Evolutionary conservation across 2,113 vertebrate species (phyloP).

Genomic region (Sander vitreus): DNA sequence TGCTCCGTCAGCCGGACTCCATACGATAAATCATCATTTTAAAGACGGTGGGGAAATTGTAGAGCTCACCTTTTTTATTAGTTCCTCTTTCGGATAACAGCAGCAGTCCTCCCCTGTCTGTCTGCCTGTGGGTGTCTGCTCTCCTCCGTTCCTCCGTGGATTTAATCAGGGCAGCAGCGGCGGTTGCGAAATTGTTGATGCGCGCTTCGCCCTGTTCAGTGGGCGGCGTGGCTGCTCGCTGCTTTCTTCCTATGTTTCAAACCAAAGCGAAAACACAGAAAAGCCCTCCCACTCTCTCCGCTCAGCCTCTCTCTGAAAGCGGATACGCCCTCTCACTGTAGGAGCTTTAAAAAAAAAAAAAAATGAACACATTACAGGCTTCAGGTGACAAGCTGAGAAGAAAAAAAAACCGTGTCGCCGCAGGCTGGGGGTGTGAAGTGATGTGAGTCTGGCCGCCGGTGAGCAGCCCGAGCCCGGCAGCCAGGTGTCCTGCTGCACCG

Average conservation of each 20-base stretch:
- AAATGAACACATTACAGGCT: not conserved
- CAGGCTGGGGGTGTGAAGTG: not conserved
- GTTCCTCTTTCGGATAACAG: conserved; percentile 3
- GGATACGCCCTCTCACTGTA: conserved; percentile 46
- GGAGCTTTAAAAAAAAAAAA: not conserved
- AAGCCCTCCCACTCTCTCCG: conserved; percentile 56
- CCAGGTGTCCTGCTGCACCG: conserved; percentile 43
- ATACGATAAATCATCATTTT: not conserved
- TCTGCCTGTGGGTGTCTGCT: not conserved
- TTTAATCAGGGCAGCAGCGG: conserved; percentile 20
- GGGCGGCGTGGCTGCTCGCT: conserved; percentile 53
- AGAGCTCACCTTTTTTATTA: conserved; percentile 48
- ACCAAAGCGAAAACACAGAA: conserved; percentile 1
- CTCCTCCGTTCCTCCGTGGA: conserved; percentile 29
- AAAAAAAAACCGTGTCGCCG: not conserved
- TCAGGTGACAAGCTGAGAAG: not conserved
- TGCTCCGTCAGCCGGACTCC: not conserved
- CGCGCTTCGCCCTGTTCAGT: conserved; percentile 49
- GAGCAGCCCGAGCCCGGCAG: conserved; percentile 21
- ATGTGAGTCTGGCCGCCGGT: conserved; percentile 9
- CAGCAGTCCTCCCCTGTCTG: conserved; percentile 5
- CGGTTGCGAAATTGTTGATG: conserved; percentile 44
- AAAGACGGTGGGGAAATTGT: too few relatives aligned
- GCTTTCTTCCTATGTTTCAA: conserved; percentile 38
- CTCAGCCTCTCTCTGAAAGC: conserved; percentile 15